Base-by-base conservation (phyloP, 64 coral and sea anemone genomes). In the Anthopleura sola region DNA sequence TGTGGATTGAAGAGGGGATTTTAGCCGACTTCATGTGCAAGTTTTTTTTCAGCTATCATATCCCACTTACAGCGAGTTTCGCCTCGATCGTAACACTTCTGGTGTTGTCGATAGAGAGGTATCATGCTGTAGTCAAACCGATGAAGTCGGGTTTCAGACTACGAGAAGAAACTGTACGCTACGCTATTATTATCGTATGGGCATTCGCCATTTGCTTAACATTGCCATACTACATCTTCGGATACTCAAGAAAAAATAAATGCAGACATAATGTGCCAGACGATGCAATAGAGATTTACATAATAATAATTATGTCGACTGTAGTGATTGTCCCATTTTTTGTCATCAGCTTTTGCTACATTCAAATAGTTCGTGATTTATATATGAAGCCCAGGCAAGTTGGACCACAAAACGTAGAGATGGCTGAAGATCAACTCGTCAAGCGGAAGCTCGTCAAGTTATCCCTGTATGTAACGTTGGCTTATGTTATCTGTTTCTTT, bases 81-180 rank as follows among this genome's bases (percentile, higher is more conserved):
- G 75, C 57, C 28, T 87, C 86, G 14, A 77, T 87, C 13, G 3
- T 80, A 33, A 87, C 86, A 6, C 40, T 87, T 55, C 37, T 78
- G 23, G 86, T 87, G 11, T 60, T 87, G 53, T 23, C 81, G 5
- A 26, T 83, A 5, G 81, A 82, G 20, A 48, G 80, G 39, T 82
- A 82, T n/a, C 46, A 48, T 40, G 80, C 80, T 48, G 26, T 82
- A 14, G 80, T 82, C 18, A 82, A 82, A 32, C 80, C 80, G 9
- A 82, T 82, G 80, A 33, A 26, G 21, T 3, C 50, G 13, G 47
- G 80, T 6, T 16, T 48, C 24, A 82, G 80, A 50, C 80, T 82
- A 3, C 19, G 9, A 33, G 46, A 82, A 55, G 80, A 82, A 28
- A 82, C 36, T 6, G 80, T 82, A 5, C 50, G 32, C 13, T 82